These are phyloP conservation scores for Euplagia quadripunctaria DNA, from an alignment of 2,888 invertebrate genomes.

Conservation along the genomic window DNA sequence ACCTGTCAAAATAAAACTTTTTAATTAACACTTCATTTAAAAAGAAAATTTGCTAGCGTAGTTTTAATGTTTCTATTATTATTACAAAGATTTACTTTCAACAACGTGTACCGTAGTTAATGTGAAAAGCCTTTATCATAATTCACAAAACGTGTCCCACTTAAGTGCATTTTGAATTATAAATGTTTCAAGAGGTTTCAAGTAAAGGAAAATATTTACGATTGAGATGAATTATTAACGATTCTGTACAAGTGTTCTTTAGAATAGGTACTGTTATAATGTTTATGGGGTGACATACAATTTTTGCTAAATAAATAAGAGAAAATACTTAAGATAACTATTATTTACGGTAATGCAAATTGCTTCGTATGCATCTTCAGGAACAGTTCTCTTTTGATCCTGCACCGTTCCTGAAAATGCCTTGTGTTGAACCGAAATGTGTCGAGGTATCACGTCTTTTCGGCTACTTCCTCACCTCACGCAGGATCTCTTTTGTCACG, in stretches of 20 bases:
- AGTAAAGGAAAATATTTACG: conserved; percentile 16
- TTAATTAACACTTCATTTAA: too few relatives aligned
- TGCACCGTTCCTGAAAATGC: too few relatives aligned
- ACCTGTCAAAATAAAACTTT: too few relatives aligned
- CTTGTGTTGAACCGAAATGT: too few relatives aligned
- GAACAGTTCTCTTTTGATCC: too few relatives aligned
- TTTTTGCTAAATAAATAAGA: neutral
- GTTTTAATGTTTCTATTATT: neutral
- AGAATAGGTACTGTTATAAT: neutral
- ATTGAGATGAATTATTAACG: conserved; percentile 12
- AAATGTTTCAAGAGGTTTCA: conserved; percentile 14
- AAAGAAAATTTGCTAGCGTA: neutral
- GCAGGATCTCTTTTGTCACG: too few relatives aligned
- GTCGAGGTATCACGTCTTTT: too few relatives aligned
- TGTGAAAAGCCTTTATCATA: conserved; percentile 6
- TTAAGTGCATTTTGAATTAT: conserved; percentile 21
- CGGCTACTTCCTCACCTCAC: too few relatives aligned
- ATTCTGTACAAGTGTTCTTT: neutral
- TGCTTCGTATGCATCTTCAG: too few relatives aligned
- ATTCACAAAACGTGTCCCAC: conserved; percentile 20
- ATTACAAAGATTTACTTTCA: neutral
- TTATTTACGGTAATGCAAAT: too few relatives aligned
- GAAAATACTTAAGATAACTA: neutral
- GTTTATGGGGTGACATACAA: neutral
- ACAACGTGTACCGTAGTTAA: neutral